phyloP scores from a whole-genome alignment of 2,888 invertebrate genomes.

The Eurytoma adleriae region DNA sequence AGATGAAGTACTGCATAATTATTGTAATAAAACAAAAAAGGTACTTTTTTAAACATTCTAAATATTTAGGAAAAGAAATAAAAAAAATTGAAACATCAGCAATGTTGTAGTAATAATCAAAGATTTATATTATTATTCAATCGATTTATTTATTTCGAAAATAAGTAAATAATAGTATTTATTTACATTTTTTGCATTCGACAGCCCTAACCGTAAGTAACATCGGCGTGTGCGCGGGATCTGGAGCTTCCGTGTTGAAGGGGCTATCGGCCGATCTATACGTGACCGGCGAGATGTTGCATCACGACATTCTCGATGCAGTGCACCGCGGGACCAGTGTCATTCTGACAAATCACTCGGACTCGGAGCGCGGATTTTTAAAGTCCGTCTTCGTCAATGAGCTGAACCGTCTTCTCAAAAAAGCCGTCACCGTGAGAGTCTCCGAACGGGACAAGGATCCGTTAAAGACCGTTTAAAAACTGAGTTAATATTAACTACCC shows the following conservation, averaged over 20 bases:
- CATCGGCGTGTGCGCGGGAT: conserved; percentile 93
- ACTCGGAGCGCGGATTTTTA: conserved; percentile 94
- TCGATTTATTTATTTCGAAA: conserved; percentile 20
- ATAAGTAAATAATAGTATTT: no score
- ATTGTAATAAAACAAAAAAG: no score
- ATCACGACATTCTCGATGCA: conserved; percentile 94
- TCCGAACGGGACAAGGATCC: conserved; percentile 89
- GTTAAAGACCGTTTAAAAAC: conserved; percentile 81
- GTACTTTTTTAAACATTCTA: no score
- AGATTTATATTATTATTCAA: no score
- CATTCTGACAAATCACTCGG: conserved; percentile 94
- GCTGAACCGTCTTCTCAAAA: conserved; percentile 74
- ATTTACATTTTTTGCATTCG: conserved; percentile 50
- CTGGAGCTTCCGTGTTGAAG: conserved; percentile 88
- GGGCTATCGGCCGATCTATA: conserved; percentile 87
- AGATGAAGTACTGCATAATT: no score
- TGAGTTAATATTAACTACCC: neutral
- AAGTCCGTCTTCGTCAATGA: conserved; percentile 78
- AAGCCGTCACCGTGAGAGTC: conserved; percentile 81
- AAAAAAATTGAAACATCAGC: no score
- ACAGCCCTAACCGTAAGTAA: conserved; percentile 78
- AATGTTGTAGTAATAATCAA: no score
- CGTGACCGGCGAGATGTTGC: conserved; percentile 95
- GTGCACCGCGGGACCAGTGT: conserved; percentile 87
- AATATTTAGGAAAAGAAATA: no score